Conservation (phyloP, 2,888 invertebrate genomes). For the Pemphredon lugubris region DNA sequence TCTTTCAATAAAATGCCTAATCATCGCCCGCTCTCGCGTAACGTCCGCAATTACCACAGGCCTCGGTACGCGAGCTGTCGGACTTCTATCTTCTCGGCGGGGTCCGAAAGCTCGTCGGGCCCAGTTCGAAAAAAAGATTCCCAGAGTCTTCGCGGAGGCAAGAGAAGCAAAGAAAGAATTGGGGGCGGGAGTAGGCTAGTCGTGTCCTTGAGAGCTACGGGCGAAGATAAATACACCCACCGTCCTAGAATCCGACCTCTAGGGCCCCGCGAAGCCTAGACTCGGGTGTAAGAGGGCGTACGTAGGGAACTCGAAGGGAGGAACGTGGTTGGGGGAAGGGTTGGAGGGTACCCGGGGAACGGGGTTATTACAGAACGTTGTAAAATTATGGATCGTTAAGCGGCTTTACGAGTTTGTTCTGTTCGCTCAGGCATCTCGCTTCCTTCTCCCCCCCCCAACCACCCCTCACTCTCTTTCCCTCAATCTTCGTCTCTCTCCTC, state of each 20-base stretch:
- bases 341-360: constrained; percentile 47
- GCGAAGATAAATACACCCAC: constrained; percentile 64
- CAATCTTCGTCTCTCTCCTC: constrained; percentile 29
- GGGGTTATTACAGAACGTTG: constrained; percentile 76
- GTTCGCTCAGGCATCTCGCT: constrained; percentile 64
- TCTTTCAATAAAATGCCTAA: too few species aligned
- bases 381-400: constrained; percentile 79
- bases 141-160: too few species aligned
- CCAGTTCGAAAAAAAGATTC: too few species aligned
- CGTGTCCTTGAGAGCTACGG: constrained; percentile 57
- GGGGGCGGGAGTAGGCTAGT: constrained; percentile 16
- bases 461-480: constrained; percentile 41
- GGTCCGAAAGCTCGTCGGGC: too few species aligned
- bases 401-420: constrained; percentile 78
- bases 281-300: constrained; percentile 30
- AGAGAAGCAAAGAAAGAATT: neutral
- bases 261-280: constrained; percentile 32
- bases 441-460: constrained; percentile 43
- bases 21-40: too few species aligned
- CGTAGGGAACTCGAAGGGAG: constrained; percentile 43
- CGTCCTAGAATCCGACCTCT: constrained; percentile 57
- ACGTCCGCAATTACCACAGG: too few species aligned
- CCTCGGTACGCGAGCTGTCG: too few species aligned
- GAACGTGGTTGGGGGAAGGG: constrained; percentile 35
- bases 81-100: too few species aligned